Evolutionary conservation across 1,140 invertebrate species (phyloP).

Genomic region (Diuraphis noxia): DNA sequence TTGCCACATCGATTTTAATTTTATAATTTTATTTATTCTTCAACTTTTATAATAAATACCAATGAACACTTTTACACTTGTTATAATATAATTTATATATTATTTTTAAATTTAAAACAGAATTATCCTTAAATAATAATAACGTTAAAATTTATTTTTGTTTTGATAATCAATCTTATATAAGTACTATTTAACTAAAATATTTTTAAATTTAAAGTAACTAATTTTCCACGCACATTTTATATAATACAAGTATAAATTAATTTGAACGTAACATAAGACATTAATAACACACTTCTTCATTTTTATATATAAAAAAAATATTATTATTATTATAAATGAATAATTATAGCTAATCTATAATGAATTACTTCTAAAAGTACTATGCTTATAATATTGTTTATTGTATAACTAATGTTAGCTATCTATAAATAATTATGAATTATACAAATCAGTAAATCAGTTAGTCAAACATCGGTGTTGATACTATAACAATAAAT

Average conservation of each 20-base stretch:
- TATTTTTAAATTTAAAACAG: not conserved
- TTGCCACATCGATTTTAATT: not conserved
- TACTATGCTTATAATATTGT: not conserved
- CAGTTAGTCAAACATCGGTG: not conserved
- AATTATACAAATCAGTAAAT: not conserved
- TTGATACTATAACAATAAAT: not conserved
- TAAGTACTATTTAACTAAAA: not conserved
- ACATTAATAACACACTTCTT: not conserved
- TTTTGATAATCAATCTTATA: not conserved
- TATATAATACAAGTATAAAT: not conserved
- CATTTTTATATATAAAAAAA: not conserved
- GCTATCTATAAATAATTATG: not conserved
- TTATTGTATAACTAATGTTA: not conserved
- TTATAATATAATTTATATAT: not conserved
- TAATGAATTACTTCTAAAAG: not conserved
- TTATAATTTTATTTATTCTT: not conserved
- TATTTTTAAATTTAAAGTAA: not conserved
- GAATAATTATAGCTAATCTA: not conserved
- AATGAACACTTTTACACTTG: conserved; percentile 1
- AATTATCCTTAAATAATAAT: not conserved
- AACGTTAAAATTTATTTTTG: not conserved
- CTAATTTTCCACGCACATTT: not conserved
- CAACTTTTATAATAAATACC: not conserved
- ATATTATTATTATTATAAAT: not conserved
- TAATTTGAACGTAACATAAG: not conserved